Evolutionary conservation across 2,797 vertebrate genomes (phyloP).

Genomic region (Rhinatrema bivittatum): DNA sequence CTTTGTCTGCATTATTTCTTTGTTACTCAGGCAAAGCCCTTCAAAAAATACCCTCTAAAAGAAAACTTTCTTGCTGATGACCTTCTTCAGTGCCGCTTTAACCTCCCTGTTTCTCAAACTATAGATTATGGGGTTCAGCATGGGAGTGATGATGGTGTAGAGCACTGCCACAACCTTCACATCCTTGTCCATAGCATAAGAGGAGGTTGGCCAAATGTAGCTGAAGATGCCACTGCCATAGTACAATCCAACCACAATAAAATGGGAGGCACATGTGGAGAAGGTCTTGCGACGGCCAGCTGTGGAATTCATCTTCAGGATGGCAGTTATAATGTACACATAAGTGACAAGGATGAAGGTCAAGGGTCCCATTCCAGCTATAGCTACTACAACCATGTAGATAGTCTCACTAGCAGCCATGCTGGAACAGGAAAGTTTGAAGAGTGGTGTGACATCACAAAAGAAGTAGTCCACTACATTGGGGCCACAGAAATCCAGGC

Average conservation of each 20-base stretch:
- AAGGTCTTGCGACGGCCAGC: conserved; percentile 3
- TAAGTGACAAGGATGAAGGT: conserved; percentile 24
- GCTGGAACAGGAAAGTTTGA: conserved; percentile 25
- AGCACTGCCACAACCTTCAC: conserved; percentile 11
- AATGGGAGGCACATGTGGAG: conserved; percentile 12
- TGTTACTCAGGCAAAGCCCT: too few species aligned
- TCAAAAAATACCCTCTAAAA: too few species aligned
- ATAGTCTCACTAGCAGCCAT: conserved; percentile 14
- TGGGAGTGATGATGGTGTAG: conserved; percentile 13
- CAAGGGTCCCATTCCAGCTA: conserved; percentile 11
- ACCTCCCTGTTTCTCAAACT: conserved; percentile 12
- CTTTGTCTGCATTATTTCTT: too few species aligned
- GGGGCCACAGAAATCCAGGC: conserved; percentile 9
- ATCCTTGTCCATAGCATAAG: conserved; percentile 12
- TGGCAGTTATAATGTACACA: neutral
- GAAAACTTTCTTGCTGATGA: neutral
- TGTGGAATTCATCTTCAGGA: conserved; percentile 2
- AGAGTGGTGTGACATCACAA: conserved; percentile 16
- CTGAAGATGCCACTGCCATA: conserved; percentile 15
- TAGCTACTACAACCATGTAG: neutral
- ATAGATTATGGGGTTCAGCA: conserved; percentile 13
- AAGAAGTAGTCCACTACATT: conserved; percentile 19
- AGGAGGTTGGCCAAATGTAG: conserved; percentile 11
- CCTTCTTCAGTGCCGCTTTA: neutral
- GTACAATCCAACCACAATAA: conserved; percentile 9